Base-by-base conservation (phyloP, 2,888 invertebrate genomes). In the Heteromyza rotundicornis region DNA sequence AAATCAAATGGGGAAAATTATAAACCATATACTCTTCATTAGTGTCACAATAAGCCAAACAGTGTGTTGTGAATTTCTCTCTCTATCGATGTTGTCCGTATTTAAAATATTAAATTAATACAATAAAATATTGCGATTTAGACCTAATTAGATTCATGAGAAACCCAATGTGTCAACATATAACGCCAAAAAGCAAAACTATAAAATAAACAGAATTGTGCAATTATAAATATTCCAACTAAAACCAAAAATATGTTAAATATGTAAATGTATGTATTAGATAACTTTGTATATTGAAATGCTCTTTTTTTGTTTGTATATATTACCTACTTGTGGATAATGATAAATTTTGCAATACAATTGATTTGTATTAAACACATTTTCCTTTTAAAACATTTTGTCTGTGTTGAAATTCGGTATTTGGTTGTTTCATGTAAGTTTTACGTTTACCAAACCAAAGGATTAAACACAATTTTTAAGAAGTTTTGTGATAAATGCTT, bases 401-500 rank as follows among this genome's bases (percentile, higher is more conserved):
- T n/a, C n/a, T n/a, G n/a, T n/a, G n/a, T n/a, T n/a, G n/a, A n/a
- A n/a, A n/a, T n/a, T n/a, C n/a, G n/a, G n/a, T n/a, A n/a, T n/a
- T n/a, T n/a, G n/a, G n/a, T n/a, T n/a, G n/a, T n/a, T n/a, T n/a
- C n/a, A n/a, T n/a, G n/a, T n/a, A n/a, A n/a, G n/a, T n/a, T n/a
- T n/a, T n/a, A n/a, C n/a, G n/a, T n/a, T n/a, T n/a, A n/a, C n/a
- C n/a, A n/a, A n/a, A n/a, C 32, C 5, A 32, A 32, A 32, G 12
- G 12, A 32, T 5, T 32, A 12, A 32, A 32, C 12, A 32, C 12
- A 8, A 8, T 58, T 61, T 59, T 59, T 44, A 56, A 65, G 60
- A 62, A 59, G 60, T 68, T 68, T 70, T 70, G 68, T 70, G 68
- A 70, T 70, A 70, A 69, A 64, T 63, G 68, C 68, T 70, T 70